phyloP scores from a whole-genome alignment of 2,113 vertebrate species.

The Galemys pyrenaicus region DNA sequence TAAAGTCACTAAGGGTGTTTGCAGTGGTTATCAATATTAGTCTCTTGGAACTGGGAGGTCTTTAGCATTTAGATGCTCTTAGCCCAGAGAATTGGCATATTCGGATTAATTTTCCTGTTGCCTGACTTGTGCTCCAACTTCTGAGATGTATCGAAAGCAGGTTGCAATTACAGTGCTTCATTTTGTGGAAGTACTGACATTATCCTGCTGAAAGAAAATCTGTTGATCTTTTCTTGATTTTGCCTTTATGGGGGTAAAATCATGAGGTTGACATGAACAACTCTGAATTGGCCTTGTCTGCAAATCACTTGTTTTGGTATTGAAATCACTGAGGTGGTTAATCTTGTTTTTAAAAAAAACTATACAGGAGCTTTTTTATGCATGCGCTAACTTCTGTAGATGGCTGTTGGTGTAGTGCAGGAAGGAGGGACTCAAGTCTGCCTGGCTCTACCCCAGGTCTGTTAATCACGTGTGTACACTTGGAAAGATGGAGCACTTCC shows the following conservation, averaged over 20 bases:
- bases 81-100: background rate
- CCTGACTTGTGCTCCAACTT: background rate
- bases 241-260: constrained; percentile 75
- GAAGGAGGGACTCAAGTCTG: background rate
- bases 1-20: background rate
- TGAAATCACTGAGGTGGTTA: background rate
- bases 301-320: background rate
- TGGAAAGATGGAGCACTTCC: background rate
- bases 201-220: constrained; percentile 95
- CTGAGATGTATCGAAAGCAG: constrained; percentile 87
- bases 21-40: background rate
- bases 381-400: background rate
- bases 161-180: constrained; percentile 96
- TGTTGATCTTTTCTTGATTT: constrained; percentile 74
- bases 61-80: background rate
- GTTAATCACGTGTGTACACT: no score
- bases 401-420: background rate
- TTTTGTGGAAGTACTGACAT: constrained; percentile 93
- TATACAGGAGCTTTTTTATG: background rate
- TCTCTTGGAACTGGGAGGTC: background rate
- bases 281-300: background rate
- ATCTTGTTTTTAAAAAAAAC: background rate
- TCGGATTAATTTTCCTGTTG: background rate
- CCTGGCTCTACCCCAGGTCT: background rate
- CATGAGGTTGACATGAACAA: constrained; percentile 84